phyloP scores from a whole-genome alignment of 2,113 vertebrate genomes.

The Phoenicopterus ruber region DNA sequence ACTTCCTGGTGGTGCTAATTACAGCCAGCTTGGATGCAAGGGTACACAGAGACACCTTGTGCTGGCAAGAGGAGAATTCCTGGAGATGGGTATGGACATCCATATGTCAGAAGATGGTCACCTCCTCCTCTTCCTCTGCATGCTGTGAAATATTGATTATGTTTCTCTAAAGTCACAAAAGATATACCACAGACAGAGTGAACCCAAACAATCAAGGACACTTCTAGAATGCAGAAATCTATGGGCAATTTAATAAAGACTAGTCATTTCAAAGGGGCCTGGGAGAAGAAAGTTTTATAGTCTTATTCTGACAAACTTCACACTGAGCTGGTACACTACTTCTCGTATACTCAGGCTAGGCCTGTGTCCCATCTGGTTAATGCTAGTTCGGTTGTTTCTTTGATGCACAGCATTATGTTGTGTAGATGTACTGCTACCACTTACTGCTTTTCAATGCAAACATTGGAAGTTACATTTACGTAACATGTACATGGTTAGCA shows the following conservation, averaged over 20 bases:
- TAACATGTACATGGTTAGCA: background rate
- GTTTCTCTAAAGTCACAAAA: background rate
- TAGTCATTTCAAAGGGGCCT: background rate
- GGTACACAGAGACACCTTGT: background rate
- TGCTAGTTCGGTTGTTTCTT: background rate
- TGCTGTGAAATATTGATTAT: background rate
- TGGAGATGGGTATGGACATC: background rate
- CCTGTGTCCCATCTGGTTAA: background rate
- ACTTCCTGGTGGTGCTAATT: background rate
- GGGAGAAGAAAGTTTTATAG: background rate
- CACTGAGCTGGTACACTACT: background rate
- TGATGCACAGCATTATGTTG: fast-evolving
- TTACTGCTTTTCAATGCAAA: background rate
- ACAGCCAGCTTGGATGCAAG: background rate
- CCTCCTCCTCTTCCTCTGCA: background rate
- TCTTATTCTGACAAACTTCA: background rate
- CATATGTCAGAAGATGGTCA: background rate
- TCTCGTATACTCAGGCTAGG: background rate
- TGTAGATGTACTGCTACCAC: background rate
- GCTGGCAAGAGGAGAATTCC: background rate
- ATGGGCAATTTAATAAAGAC: background rate
- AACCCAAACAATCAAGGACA: background rate
- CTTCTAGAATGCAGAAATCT: background rate
- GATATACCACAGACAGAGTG: background rate
- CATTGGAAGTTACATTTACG: background rate